Evolutionary conservation across 1,140 invertebrate species (phyloP).

Genomic region (Scylla paramamosain): DNA sequence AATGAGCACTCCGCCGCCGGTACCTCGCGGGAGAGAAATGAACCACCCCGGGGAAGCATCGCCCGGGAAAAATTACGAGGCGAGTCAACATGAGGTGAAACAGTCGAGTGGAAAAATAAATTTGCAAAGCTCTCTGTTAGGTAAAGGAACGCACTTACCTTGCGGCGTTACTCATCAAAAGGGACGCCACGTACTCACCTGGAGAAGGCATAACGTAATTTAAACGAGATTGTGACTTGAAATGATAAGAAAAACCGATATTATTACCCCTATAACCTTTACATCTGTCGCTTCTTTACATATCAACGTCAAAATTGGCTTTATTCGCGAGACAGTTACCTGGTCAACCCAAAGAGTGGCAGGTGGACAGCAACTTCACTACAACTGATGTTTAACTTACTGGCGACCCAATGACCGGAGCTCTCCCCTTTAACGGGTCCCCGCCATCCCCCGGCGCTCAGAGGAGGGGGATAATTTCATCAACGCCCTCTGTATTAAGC

Average conservation of each 20-base stretch:
- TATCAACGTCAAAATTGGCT: not conserved
- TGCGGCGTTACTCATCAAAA: not conserved
- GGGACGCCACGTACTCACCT: too few relatives aligned
- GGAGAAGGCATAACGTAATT: not conserved
- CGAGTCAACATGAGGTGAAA: not conserved
- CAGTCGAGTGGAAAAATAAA: not conserved
- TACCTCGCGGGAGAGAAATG: not conserved
- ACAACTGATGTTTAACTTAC: constrained; percentile 15
- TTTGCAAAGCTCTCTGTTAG: not conserved
- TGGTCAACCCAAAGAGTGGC: not conserved
- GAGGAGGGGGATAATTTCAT: not conserved
- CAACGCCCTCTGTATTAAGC: constrained; percentile 20
- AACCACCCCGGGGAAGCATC: constrained; percentile 7
- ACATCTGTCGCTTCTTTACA: not conserved
- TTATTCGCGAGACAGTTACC: not conserved
- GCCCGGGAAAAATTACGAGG: not conserved
- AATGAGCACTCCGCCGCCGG: not conserved
- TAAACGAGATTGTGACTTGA: too few relatives aligned
- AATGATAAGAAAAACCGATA: too few relatives aligned
- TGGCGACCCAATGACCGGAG: not conserved
- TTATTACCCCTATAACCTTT: not conserved
- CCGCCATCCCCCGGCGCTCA: not conserved
- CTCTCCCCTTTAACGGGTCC: not conserved
- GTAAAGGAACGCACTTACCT: not conserved
- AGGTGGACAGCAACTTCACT: not conserved